Percentiles rank a stretch among this genome's conserved stretches.
phyloP scores from a whole-genome alignment of 2,888 invertebrate species.

The Calliphora vomitoria region DNA sequence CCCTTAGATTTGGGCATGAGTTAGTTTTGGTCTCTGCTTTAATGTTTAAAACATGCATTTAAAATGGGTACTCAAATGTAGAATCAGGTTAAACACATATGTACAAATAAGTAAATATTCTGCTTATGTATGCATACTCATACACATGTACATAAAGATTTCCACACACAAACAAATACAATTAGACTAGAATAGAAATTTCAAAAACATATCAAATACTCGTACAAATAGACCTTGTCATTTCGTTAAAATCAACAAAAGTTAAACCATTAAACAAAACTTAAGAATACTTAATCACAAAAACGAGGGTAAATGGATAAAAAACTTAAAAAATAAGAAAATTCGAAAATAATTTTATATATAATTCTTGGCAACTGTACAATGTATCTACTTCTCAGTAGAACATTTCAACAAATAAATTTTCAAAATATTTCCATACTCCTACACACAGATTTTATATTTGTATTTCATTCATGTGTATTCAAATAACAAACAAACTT shows the following conservation, averaged over 20 bases:
- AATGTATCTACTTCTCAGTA: not conserved
- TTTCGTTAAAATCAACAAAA: slow-evolving; percentile 8
- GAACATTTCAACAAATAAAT: not conserved
- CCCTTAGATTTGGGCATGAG: too few relatives aligned
- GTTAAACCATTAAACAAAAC: not conserved
- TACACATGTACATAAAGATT: not conserved
- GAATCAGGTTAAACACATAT: not conserved
- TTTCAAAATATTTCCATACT: too few relatives aligned
- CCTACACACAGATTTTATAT: too few relatives aligned
- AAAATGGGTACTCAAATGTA: not conserved
- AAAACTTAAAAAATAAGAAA: not conserved
- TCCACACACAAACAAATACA: not conserved
- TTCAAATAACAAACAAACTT: too few relatives aligned
- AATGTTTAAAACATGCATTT: not conserved
- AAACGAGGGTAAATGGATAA: not conserved
- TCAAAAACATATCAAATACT: slow-evolving; percentile 1
- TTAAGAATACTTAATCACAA: not conserved
- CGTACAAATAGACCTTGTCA: slow-evolving; percentile 1
- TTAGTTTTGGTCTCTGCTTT: too few relatives aligned
- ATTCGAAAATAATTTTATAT: too few relatives aligned
- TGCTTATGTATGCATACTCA: not conserved
- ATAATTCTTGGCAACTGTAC: not conserved
- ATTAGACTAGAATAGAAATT: not conserved
- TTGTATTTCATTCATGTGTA: too few relatives aligned
- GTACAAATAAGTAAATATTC: not conserved